These are phyloP conservation scores for Mastigias papua DNA, from an alignment of 30 jellyfish, hydroid and myxozoan species.

Conservation along the genomic window DNA sequence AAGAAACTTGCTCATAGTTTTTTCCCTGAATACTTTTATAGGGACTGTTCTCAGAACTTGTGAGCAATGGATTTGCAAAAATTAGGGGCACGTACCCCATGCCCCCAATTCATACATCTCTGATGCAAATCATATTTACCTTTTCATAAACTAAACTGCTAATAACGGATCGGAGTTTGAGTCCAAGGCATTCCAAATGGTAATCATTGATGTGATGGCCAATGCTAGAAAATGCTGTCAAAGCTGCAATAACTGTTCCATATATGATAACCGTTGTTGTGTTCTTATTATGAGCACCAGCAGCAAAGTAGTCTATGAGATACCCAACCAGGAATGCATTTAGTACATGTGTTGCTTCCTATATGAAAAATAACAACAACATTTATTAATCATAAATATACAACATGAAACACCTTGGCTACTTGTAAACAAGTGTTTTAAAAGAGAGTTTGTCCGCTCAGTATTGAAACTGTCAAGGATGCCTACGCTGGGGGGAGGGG, in stretches of 20 bases:
- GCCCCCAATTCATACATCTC: too few species aligned
- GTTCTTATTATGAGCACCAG: constrained; percentile 1
- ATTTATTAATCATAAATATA: too few species aligned
- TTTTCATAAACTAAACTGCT: constrained; percentile 66
- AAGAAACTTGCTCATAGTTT: too few species aligned
- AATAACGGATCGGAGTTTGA: constrained; percentile 47
- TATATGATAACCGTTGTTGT: constrained; percentile 16
- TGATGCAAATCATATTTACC: too few species aligned
- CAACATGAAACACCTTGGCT: too few species aligned
- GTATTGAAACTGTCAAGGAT: too few species aligned
- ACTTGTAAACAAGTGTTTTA: background rate
- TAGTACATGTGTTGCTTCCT: constrained; percentile 43
- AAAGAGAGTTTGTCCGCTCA: too few species aligned
- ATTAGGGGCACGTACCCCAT: too few species aligned
- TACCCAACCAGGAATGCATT: constrained; percentile 37
- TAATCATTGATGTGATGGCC: constrained; percentile 47
- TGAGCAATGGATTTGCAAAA: too few species aligned
- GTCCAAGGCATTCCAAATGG: constrained; percentile 49
- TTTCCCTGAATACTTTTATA: too few species aligned
- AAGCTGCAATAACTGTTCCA: constrained; percentile 28
- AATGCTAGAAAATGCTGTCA: background rate
- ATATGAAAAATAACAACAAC: background rate
- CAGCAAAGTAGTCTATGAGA: constrained; percentile 43
- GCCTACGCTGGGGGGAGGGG: too few species aligned
- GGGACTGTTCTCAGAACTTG: too few species aligned